Evolutionary conservation across 2,113 vertebrate species (phyloP), one percentile per base, ranked within the genome.

Genomic region (Cairina moschata): DNA sequence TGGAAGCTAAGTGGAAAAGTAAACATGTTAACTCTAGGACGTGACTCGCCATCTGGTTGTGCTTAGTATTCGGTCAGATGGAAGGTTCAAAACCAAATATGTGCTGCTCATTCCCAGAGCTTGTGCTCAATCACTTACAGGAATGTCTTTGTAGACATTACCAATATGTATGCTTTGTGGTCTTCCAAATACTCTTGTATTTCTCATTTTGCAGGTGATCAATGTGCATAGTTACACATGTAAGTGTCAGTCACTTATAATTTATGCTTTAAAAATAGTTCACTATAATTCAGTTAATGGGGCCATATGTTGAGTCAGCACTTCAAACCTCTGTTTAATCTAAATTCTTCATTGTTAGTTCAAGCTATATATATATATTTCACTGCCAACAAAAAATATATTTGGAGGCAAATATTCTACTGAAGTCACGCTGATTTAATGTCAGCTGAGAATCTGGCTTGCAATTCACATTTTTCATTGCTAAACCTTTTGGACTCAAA

Each of bases 221-320:
- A 6, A 13, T 83, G 21, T 2, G 44, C 66, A 40, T 4, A 66
- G 62, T 69, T 94, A 95, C 90, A 86, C 15, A 12, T 89, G 86
- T 91, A 95, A 92, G n/a, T 67, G 84, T 83, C 78, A 91, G 54
- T 73, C 25, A 26, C 7, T 76, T 46, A 14, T 34, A 74, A 96
- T 59, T 93, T 86, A 90, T 73, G 20, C 28, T 90, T 89, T 56
- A 46, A 86, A 87, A 96, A 90, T 87, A 83, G 52, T 90, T 42
- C 55, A 34, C 36, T 71, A 9, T 21, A 67, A 86, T 94, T 90
- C 85, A 77, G 44, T 88, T 96, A 90, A 88, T 94, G 82, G 67
- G 48, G 22, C 22, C 0, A 0, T 63, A 8, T 74, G 59, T 86
- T 62, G 75, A 96, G 58, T 92, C 87, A 95, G 91, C 90, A 66